A percentile compares a stretch with the other conserved stretches of the same genome.
phyloP scores from a whole-genome alignment of 1,140 invertebrate species.

The Triops longicaudatus region DNA sequence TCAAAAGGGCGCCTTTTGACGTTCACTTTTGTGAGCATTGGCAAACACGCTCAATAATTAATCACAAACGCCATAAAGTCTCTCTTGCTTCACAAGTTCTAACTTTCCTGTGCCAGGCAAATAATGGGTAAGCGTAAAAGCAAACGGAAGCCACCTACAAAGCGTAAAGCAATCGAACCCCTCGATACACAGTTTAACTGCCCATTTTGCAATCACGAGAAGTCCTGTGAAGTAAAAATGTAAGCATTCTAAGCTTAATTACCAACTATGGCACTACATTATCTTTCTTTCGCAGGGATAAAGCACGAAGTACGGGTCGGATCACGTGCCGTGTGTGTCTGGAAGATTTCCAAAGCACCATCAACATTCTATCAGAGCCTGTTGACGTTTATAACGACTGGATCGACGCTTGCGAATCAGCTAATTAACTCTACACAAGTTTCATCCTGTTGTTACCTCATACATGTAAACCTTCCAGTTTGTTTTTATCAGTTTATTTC shows the following conservation, averaged over 20 bases:
- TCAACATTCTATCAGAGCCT: constrained; percentile 92
- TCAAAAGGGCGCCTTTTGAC: constrained; percentile 1
- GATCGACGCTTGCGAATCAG: constrained; percentile 96
- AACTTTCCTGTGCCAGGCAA: not conserved
- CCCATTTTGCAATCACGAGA: constrained; percentile 99
- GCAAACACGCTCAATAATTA: not conserved
- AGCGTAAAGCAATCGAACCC: constrained; percentile 85
- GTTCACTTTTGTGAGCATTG: not conserved
- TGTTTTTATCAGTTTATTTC: not conserved
- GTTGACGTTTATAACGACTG: constrained; percentile 99
- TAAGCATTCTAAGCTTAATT: constrained; percentile 44
- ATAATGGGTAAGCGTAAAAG: constrained; percentile 92
- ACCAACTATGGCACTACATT: not conserved
- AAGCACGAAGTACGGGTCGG: constrained; percentile 78
- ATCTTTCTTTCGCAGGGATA: constrained; percentile 66
- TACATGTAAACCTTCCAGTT: not conserved
- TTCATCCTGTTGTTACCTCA: constrained; percentile 21
- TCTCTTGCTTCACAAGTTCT: not conserved
- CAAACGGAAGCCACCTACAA: constrained; percentile 91
- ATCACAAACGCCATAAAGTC: not conserved
- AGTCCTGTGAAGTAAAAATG: constrained; percentile 99
- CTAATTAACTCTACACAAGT: constrained; percentile 52
- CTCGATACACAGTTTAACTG: constrained; percentile 96
- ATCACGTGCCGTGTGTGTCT: constrained; percentile 90
- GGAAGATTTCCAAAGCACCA: constrained; percentile 94